Evolutionary conservation across 1,140 invertebrate species (phyloP).

Genomic region (Octopus bimaculoides): DNA sequence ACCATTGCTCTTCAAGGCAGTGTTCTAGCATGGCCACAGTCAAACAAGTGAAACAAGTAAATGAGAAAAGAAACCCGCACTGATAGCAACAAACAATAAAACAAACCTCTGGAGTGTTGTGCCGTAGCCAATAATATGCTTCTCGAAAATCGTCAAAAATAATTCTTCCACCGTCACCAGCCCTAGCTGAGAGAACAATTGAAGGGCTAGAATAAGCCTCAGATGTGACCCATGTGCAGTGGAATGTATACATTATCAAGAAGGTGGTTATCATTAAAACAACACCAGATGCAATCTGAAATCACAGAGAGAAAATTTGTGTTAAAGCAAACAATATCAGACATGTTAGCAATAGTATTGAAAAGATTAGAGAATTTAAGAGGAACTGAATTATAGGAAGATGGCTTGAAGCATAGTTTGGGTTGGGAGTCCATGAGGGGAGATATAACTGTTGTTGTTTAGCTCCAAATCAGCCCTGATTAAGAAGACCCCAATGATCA

Average conservation of each 20-base stretch:
- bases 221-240: slow-evolving; percentile 99
- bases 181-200: slow-evolving; percentile 92
- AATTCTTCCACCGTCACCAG: slow-evolving; percentile 89
- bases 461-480: too few species aligned
- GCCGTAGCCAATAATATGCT: slow-evolving; percentile 96
- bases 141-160: slow-evolving; percentile 98
- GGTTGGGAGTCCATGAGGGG: too few species aligned
- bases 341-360: neutral
- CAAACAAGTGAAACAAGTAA: too few species aligned
- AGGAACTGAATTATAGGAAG: too few species aligned
- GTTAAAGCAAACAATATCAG: neutral
- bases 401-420: too few species aligned
- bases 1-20: too few species aligned
- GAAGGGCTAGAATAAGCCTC: slow-evolving; percentile 97
- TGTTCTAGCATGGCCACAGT: too few species aligned
- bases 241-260: slow-evolving; percentile 88
- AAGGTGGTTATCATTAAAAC: slow-evolving; percentile 80
- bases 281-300: slow-evolving; percentile 80
- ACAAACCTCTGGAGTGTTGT: slow-evolving; percentile 79
- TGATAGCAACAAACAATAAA: neutral
- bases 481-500: too few species aligned
- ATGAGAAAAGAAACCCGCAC: too few species aligned
- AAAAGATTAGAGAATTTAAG: neutral
- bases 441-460: too few species aligned
- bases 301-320: slow-evolving; percentile 12